Conservation (phyloP, 2,888 invertebrate genomes). For the Poecilobothrus nobilitatus region DNA sequence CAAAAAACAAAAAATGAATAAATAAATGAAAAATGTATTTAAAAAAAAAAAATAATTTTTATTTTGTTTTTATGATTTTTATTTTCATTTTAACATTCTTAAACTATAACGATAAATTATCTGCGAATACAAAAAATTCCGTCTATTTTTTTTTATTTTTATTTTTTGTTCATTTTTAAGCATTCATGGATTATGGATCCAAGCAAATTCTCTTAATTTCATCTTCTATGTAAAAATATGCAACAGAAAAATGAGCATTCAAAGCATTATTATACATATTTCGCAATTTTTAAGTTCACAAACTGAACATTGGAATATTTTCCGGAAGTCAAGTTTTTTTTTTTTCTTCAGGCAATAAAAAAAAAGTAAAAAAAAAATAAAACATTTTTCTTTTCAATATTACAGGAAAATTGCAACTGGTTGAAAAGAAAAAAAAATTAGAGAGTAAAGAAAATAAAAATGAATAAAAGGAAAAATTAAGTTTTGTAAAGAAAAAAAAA, state of each 20-base stretch:
- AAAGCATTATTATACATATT: not conserved
- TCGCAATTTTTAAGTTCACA: not conserved
- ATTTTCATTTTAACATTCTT: not conserved
- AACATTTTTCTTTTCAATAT: no score
- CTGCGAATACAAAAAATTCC: not conserved
- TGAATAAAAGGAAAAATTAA: no score
- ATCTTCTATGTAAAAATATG: not conserved
- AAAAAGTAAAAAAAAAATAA: no score
- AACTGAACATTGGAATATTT: not conserved
- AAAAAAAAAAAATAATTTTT: not conserved
- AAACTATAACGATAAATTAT: conserved; percentile 1
- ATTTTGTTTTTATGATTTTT: not conserved
- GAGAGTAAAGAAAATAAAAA: not conserved
- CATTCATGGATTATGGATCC: not conserved
- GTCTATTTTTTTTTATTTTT: no score
- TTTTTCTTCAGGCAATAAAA: no score
- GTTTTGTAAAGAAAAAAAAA: no score
- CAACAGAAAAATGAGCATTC: not conserved
- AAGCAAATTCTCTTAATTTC: not conserved
- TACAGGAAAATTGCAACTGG: not conserved
- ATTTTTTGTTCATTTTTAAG: no score
- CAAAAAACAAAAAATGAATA: not conserved
- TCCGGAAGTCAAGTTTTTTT: not conserved
- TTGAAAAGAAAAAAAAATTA: not conserved
- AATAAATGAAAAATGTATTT: not conserved